Conservation (phyloP, 2,113 vertebrate genomes). For the Lampris megalopsis region DNA sequence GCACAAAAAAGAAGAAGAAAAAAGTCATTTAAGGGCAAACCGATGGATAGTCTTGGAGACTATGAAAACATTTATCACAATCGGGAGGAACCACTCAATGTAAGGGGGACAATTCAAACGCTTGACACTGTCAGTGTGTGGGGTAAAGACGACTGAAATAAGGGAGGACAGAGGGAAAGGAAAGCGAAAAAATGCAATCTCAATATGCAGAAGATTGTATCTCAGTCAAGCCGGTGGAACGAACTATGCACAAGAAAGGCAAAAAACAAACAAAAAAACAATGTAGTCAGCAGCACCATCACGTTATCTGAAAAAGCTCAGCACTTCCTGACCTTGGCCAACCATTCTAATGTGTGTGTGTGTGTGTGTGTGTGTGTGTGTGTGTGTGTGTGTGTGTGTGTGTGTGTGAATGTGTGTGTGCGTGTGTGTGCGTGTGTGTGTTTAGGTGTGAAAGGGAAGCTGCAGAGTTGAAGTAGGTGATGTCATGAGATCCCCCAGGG, state of each 20-base stretch:
- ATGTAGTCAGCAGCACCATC: not conserved
- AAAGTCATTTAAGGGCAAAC: not conserved
- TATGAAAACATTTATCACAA: too few relatives aligned
- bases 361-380: not conserved
- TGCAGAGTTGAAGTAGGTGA: not conserved
- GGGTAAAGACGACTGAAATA: too few relatives aligned
- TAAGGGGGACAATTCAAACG: too few relatives aligned
- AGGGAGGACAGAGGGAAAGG: too few relatives aligned
- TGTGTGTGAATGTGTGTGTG: not conserved
- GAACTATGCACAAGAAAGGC: too few relatives aligned
- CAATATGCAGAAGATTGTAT: too few relatives aligned
- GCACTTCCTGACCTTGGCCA: slow-evolving; percentile 4
- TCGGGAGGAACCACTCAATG: too few relatives aligned
- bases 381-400: not conserved
- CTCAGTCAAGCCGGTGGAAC: too few relatives aligned
- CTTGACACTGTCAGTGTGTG: too few relatives aligned
- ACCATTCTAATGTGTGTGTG: not conserved
- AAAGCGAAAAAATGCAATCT: too few relatives aligned
- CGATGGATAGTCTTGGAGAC: not conserved
- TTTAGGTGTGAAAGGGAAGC: not conserved
- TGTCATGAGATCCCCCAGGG: not conserved
- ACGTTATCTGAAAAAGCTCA: not conserved
- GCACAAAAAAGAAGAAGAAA: too few relatives aligned
- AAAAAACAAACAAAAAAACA: not conserved
- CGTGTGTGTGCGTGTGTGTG: not conserved